Percentiles rank a stretch among this genome's conserved stretches.
Conservation (phyloP, 2,888 invertebrate species). For the Erynnis tages region DNA sequence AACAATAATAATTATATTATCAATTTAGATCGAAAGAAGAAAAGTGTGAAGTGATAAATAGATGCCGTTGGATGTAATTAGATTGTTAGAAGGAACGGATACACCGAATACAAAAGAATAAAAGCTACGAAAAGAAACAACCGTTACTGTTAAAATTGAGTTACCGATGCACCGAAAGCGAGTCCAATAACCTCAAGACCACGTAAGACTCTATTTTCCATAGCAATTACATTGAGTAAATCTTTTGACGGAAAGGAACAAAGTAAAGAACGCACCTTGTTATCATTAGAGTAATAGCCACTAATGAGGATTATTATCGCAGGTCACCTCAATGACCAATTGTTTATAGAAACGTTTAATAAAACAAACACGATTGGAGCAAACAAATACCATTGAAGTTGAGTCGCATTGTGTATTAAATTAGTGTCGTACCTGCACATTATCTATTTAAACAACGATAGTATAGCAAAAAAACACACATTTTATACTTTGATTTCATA, state of each 20-base stretch:
- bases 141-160: conserved; percentile 24
- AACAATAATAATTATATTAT: too few relatives aligned
- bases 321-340: conserved; percentile 27
- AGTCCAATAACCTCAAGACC: conserved; percentile 47
- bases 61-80: conserved; percentile 5
- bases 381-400: conserved; percentile 22
- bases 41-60: conserved; percentile 1
- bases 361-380: too few relatives aligned
- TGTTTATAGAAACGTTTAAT: conserved; percentile 32
- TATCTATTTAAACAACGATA: too few relatives aligned
- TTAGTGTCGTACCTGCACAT: too few relatives aligned
- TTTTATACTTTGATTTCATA: too few relatives aligned
- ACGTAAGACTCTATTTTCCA: conserved; percentile 34
- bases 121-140: conserved; percentile 29
- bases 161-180: conserved; percentile 47
- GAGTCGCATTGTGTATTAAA: background rate
- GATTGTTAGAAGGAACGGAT: conserved; percentile 3
- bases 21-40: conserved; percentile 1
- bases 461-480: too few relatives aligned
- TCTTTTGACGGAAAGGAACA: too few relatives aligned
- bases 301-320: conserved; percentile 22
- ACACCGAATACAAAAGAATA: conserved; percentile 24
- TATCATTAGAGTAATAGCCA: too few relatives aligned
- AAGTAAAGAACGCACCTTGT: conserved; percentile 1
- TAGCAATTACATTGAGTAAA: conserved; percentile 39